Evolutionary conservation across 2,113 vertebrate genomes (phyloP), one percentile per base, ranked within the genome.

Genomic region (Phalacrocorax aristotelis): DNA sequence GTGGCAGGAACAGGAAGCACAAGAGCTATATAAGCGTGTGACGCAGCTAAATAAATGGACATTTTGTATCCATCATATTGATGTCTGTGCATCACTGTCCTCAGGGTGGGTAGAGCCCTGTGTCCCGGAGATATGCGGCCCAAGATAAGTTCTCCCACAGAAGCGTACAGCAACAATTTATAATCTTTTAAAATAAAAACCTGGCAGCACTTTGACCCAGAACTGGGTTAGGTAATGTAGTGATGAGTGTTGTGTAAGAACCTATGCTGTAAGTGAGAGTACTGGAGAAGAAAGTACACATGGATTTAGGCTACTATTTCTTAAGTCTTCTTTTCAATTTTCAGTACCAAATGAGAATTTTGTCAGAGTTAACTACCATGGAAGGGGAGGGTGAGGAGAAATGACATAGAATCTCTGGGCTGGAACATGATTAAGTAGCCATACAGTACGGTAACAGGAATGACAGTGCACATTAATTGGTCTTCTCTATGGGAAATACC

Each of bases 401-500:
- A 94, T 82, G 79, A 46, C 15, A 76, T 51, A 76, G 71, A 90
- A 72, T 82, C 91, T 96, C 85, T 91, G 93, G 55, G 44, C 75
- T 93, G 95, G 68, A 96, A 88, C 64, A 46, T 97, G 90, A 97
- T 93, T 93, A 79, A 93, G 82, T 90, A 74, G 64, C 83, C 61
- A 7, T 71, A 88, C 91, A 83, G 69, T 42, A 71, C 2, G 17
- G 71, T 55, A 84, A 89, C 61, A 40, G 82, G 90, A 97, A 93
- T 0, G 3, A 90, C 44, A 61, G 38, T 34, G 71, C 77, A 70
- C 64, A 60, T 85, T 93, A 95, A 83, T 83, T 93, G 87, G 71
- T 83, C 64, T 94, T 90, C 81, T 64, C 96, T 74, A 75, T 90
- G 69, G 93, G 88, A 93, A 90, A 93, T 70, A 88, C 32, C 78